Percentiles rank a stretch among this genome's conserved stretches.
These are phyloP conservation scores for Rhamphomyia laevipes DNA, from an alignment of 2,888 invertebrate genomes.

Conservation along the genomic window DNA sequence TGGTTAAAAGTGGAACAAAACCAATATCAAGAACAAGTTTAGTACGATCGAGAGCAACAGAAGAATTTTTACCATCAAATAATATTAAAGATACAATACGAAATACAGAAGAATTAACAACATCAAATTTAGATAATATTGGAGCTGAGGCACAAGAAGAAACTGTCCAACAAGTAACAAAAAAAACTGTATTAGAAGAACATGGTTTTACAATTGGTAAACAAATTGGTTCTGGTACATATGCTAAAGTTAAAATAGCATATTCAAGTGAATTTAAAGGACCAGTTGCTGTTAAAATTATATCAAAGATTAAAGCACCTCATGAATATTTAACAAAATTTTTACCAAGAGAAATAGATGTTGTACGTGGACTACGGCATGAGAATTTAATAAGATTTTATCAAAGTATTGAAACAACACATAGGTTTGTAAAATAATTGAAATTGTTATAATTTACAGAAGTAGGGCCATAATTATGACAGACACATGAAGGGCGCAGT, in stretches of 20 bases:
- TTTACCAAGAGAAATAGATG: slow-evolving; percentile 69
- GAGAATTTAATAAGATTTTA: slow-evolving; percentile 67
- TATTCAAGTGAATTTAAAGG: slow-evolving; percentile 59
- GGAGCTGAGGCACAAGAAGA: background rate
- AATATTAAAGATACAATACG: background rate
- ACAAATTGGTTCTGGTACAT: slow-evolving; percentile 70
- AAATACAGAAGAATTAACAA: background rate
- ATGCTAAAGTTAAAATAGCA: slow-evolving; percentile 71
- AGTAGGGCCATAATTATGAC: too few relatives aligned
- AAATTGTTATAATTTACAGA: too few relatives aligned
- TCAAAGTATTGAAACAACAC: slow-evolving; percentile 75
- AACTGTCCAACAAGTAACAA: slow-evolving; percentile 7
- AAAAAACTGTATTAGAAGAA: slow-evolving; percentile 56
- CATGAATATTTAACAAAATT: slow-evolving; percentile 71
- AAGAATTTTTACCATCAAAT: too few relatives aligned
- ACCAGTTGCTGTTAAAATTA: slow-evolving; percentile 71
- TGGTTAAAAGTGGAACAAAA: too few relatives aligned
- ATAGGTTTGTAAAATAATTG: slow-evolving; percentile 44
- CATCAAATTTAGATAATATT: background rate
- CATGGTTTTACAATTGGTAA: slow-evolving; percentile 66
- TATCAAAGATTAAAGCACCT: slow-evolving; percentile 70
- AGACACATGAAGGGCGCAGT: too few relatives aligned
- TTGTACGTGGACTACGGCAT: slow-evolving; percentile 68
- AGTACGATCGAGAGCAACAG: too few relatives aligned
- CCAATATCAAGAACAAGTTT: too few relatives aligned